These are phyloP conservation scores for Drosophila suboccidentalis DNA, from an alignment of 2,888 invertebrate species.

Conservation along the genomic window DNA sequence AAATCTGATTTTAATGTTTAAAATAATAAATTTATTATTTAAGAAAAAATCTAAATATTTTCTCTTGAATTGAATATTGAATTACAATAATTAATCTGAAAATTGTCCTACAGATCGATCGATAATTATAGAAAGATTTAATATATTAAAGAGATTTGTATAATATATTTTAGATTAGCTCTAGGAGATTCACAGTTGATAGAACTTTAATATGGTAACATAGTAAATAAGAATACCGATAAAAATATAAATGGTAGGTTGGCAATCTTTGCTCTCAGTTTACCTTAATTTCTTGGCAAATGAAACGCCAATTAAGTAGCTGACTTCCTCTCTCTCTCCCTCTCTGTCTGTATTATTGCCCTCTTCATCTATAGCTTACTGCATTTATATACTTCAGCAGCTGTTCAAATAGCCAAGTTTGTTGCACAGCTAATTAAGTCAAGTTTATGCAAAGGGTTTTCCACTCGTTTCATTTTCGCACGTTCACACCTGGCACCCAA, in stretches of 20 bases:
- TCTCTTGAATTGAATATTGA: too few relatives aligned
- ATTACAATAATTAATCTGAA: too few relatives aligned
- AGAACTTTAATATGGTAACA: too few relatives aligned
- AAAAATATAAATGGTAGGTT: too few relatives aligned
- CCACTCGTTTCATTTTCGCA: slow-evolving; percentile 58
- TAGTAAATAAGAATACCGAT: too few relatives aligned
- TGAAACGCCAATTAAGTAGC: slow-evolving; percentile 11
- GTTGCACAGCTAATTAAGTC: slow-evolving; percentile 79
- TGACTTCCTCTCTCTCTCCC: background rate
- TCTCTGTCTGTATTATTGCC: background rate
- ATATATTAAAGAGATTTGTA: too few relatives aligned
- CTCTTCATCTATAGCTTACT: background rate
- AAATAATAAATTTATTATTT: background rate
- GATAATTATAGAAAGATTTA: too few relatives aligned
- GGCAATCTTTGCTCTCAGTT: slow-evolving; percentile 5
- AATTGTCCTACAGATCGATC: too few relatives aligned
- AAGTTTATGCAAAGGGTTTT: slow-evolving; percentile 72
- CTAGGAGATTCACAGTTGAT: too few relatives aligned
- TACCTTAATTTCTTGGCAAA: background rate
- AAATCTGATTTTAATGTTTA: background rate
- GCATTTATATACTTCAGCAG: slow-evolving; percentile 51
- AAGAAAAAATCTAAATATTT: background rate
- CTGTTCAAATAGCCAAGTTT: slow-evolving; percentile 80
- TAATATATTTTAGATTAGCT: too few relatives aligned
- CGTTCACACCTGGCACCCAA: slow-evolving; percentile 65